Evolutionary conservation across 2,797 vertebrate genomes (phyloP).

Genomic region (Epinephelus malabaricus): DNA sequence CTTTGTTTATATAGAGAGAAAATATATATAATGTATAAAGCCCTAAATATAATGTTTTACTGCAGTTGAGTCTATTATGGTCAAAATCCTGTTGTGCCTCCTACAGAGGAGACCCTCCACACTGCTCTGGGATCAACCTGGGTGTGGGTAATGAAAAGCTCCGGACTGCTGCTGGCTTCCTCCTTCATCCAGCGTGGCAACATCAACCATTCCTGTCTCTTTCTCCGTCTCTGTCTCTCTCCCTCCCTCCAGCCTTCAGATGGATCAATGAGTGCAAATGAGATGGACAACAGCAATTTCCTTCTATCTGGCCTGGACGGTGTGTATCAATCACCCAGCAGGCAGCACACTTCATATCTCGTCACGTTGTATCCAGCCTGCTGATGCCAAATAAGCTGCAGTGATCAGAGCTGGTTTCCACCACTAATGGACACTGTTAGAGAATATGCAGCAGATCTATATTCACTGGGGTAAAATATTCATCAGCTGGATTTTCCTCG

Average conservation of each 20-base stretch:
- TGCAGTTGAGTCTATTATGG: not conserved
- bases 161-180: constrained; percentile 49
- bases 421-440: constrained; percentile 24
- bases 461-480: constrained; percentile 31
- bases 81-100: not conserved
- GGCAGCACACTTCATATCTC: constrained; percentile 47
- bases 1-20: not conserved
- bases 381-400: constrained; percentile 40
- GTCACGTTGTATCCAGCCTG: constrained; percentile 39
- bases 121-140: constrained; percentile 32
- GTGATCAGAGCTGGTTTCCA: constrained; percentile 36
- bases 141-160: constrained; percentile 52
- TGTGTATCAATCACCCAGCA: constrained; percentile 75
- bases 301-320: constrained; percentile 63
- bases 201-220: constrained; percentile 17
- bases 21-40: no score
- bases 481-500: constrained; percentile 14
- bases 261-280: constrained; percentile 83
- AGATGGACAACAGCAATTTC: constrained; percentile 82
- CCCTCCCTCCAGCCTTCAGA: constrained; percentile 32
- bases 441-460: constrained; percentile 22
- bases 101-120: constrained; percentile 14
- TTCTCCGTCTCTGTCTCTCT: constrained; percentile 5
- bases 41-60: not conserved
- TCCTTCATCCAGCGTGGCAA: constrained; percentile 30